Percentiles rank a stretch among this genome's conserved stretches.
These are phyloP conservation scores for Erythrolamprus reginae DNA, from an alignment of 2,113 vertebrate genomes.

Conservation along the genomic window DNA sequence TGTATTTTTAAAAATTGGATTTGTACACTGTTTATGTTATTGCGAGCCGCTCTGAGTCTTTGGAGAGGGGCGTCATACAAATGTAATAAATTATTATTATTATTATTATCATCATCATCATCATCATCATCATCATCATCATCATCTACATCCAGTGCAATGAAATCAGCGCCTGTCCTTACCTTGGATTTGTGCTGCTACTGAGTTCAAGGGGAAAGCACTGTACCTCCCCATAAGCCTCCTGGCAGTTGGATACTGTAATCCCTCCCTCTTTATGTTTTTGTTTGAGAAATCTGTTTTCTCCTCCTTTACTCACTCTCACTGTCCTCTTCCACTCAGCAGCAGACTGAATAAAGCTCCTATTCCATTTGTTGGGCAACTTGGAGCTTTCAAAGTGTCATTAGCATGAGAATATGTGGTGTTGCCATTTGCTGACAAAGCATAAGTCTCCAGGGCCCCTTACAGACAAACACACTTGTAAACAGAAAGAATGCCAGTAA, in stretches of 20 bases:
- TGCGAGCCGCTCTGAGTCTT: too few relatives aligned
- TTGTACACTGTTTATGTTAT: too few relatives aligned
- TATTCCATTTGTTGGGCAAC: slow-evolving; percentile 95
- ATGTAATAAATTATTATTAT: too few relatives aligned
- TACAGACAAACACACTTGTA: slow-evolving; percentile 93
- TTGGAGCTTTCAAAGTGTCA: slow-evolving; percentile 84
- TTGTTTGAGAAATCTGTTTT: neutral
- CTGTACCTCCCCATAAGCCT: neutral
- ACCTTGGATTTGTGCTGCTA: neutral
- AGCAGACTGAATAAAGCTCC: slow-evolving; percentile 86
- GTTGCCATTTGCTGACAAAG: slow-evolving; percentile 94
- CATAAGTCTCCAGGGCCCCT: slow-evolving; percentile 76
- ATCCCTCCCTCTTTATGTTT: neutral
- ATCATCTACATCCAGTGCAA: neutral
- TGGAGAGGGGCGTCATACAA: too few relatives aligned
- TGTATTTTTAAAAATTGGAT: too few relatives aligned
- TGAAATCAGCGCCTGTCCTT: neutral
- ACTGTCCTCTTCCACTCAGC: slow-evolving; percentile 56
- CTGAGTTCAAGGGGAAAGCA: neutral
- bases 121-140: too few relatives aligned
- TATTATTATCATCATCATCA: too few relatives aligned
- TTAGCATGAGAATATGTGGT: slow-evolving; percentile 93
- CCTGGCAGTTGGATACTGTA: neutral
- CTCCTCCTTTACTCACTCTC: slow-evolving; percentile 48
- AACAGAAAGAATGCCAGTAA: slow-evolving; percentile 91